phyloP scores from a whole-genome alignment of 2,888 invertebrate species.

The Cheiracanthium punctorium region DNA sequence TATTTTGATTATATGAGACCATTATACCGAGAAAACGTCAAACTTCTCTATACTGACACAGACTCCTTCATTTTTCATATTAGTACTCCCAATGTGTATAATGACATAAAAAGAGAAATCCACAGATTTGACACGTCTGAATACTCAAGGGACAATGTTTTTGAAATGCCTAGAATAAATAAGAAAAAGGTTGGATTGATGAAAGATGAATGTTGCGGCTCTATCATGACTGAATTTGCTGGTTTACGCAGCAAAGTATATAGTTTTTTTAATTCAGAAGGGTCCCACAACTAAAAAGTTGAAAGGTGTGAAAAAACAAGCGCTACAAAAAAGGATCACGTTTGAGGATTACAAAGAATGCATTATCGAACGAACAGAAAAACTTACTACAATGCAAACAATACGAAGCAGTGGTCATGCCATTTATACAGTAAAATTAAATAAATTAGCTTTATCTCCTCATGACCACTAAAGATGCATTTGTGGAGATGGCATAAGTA shows the following conservation, averaged over 20 bases:
- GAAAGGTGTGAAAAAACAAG: background rate
- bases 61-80: constrained; percentile 72
- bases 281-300: too few relatives aligned
- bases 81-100: background rate
- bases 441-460: constrained; percentile 11
- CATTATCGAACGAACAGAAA: background rate
- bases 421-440: background rate
- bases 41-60: too few relatives aligned
- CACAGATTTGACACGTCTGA: constrained; percentile 22
- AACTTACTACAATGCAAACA: background rate
- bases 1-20: too few relatives aligned
- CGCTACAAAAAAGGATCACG: background rate
- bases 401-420: background rate
- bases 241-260: constrained; percentile 13
- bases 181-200: constrained; percentile 6
- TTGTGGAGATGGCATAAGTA: background rate
- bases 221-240: too few relatives aligned
- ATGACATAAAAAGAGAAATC: background rate
- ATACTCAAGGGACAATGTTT: background rate
- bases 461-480: background rate
- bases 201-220: too few relatives aligned
- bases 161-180: background rate
- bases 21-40: too few relatives aligned
- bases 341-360: background rate
- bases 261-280: background rate